A percentile compares a stretch with the other conserved stretches of the same genome.
These are phyloP conservation scores for Aphidius colemani DNA, from an alignment of 2,888 invertebrate species.

Conservation along the genomic window DNA sequence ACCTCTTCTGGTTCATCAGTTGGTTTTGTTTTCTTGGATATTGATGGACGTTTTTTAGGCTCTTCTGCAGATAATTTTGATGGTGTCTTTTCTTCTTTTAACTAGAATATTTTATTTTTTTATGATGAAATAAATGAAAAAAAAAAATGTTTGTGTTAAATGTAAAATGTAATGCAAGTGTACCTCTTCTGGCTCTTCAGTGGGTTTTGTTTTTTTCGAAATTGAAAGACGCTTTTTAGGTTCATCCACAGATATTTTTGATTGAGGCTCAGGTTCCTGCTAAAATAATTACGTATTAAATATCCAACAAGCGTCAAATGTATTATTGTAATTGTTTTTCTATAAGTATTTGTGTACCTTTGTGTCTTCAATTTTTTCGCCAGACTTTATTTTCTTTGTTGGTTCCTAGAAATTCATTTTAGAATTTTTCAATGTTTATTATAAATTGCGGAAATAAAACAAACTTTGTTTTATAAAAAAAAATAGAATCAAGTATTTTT, in stretches of 20 bases:
- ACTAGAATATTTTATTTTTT: neutral
- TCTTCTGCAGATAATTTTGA: constrained; percentile 35
- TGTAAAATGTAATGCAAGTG: constrained; percentile 6
- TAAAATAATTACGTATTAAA: constrained; percentile 29
- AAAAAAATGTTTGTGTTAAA: neutral
- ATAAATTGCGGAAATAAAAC: neutral
- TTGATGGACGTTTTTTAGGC: constrained; percentile 24
- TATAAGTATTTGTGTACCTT: constrained; percentile 38
- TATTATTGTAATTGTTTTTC: constrained; percentile 1
- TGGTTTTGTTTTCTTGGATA: constrained; percentile 39
- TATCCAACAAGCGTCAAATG: neutral
- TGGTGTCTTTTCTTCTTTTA: constrained; percentile 20
- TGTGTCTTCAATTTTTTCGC: constrained; percentile 37
- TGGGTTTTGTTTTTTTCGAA: constrained; percentile 38
- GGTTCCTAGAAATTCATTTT: constrained; percentile 39
- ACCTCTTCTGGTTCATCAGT: constrained; percentile 16
- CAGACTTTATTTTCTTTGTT: constrained; percentile 36
- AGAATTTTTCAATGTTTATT: neutral
- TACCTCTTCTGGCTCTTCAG: constrained; percentile 16
- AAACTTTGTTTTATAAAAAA: no score
- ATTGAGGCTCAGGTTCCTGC: constrained; percentile 28
- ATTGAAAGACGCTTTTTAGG: constrained; percentile 27
- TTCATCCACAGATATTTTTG: constrained; percentile 34
- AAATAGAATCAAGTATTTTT: no score
- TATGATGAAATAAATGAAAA: neutral